Evolutionary conservation across 2,888 invertebrate species (phyloP).

Genomic region (Ganaspis brasiliensis): DNA sequence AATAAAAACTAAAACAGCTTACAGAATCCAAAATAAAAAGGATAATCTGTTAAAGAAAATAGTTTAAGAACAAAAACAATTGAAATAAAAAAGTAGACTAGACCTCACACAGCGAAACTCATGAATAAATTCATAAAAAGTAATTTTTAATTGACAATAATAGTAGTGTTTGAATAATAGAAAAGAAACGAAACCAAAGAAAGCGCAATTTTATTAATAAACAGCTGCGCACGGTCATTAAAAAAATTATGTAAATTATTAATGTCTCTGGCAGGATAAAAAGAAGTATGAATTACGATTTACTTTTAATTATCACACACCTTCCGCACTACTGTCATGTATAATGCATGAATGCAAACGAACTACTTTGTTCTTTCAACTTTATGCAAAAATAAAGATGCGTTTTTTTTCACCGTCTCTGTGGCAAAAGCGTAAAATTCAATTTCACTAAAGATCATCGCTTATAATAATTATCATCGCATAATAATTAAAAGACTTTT

Average conservation of each 20-base stretch:
- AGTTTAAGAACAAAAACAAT: too few species aligned
- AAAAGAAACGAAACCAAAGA: not conserved
- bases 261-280: not conserved
- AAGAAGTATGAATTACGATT: not conserved
- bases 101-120: too few species aligned
- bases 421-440: too few species aligned
- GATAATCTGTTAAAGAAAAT: too few species aligned
- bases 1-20: too few species aligned
- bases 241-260: not conserved
- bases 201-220: not conserved
- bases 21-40: too few species aligned
- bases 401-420: not conserved
- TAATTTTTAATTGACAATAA: too few species aligned
- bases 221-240: not conserved
- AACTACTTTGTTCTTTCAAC: not conserved
- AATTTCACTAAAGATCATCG: too few species aligned
- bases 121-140: too few species aligned
- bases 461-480: too few species aligned
- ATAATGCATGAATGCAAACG: not conserved
- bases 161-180: not conserved
- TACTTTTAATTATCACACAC: conserved; percentile 2
- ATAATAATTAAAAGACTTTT: too few species aligned
- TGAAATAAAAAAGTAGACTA: too few species aligned
- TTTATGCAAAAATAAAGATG: not conserved
- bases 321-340: not conserved